These are phyloP conservation scores for Lasioglossum oenotherae DNA, from an alignment of 2,888 invertebrate species.

Conservation along the genomic window DNA sequence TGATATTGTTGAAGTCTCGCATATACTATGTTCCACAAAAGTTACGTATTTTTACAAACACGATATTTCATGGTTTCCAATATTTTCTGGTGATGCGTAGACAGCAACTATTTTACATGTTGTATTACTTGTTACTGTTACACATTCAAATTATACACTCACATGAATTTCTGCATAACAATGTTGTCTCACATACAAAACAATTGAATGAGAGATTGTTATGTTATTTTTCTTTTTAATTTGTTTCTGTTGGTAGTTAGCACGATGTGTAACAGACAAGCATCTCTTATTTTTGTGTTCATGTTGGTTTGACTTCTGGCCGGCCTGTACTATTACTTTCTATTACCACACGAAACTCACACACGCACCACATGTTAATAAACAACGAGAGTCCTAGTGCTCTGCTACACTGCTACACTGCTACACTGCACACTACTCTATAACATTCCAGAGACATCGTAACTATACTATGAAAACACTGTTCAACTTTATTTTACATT, in stretches of 20 bases:
- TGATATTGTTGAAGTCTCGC: background rate
- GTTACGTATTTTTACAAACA: background rate
- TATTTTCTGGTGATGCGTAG: conserved; percentile 16
- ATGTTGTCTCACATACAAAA: conserved; percentile 33
- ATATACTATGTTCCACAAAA: background rate
- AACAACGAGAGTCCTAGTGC: conserved; percentile 57
- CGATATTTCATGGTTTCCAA: conserved; percentile 41
- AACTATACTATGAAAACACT: conserved; percentile 19
- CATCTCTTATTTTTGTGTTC: conserved; percentile 64
- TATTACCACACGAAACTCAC: conserved; percentile 53
- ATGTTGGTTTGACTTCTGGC: conserved; percentile 79
- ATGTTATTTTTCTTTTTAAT: background rate
- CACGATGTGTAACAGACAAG: conserved; percentile 63
- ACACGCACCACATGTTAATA: conserved; percentile 52
- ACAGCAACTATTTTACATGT: conserved; percentile 29
- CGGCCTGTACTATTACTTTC: conserved; percentile 51
- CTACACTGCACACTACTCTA: conserved; percentile 49
- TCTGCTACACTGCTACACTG: conserved; percentile 45
- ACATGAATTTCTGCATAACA: conserved; percentile 54
- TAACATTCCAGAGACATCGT: conserved; percentile 61
- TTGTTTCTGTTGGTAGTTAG: conserved; percentile 36
- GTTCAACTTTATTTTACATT: conserved; percentile 9
- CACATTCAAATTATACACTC: conserved; percentile 63
- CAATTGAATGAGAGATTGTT: conserved; percentile 14
- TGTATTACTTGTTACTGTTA: conserved; percentile 53